Conservation (phyloP, 2,888 invertebrate genomes). For the Drosophila incognita region DNA sequence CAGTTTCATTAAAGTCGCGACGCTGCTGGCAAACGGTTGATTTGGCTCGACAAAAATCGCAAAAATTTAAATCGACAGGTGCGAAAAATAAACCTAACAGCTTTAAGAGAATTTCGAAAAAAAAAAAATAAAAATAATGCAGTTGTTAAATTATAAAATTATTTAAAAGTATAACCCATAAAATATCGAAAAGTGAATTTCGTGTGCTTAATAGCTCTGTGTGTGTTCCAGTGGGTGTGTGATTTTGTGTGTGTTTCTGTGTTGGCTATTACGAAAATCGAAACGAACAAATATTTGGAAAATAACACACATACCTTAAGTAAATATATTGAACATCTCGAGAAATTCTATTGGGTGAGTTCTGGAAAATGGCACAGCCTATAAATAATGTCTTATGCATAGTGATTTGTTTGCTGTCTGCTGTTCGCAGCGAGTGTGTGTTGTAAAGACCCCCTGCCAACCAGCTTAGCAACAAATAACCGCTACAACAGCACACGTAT, state of each 20-base stretch:
- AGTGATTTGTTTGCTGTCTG: slow-evolving; percentile 39
- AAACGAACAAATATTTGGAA: slow-evolving; percentile 58
- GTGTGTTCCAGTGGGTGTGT: slow-evolving; percentile 2
- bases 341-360: slow-evolving; percentile 65
- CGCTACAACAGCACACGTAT: slow-evolving; percentile 1
- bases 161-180: slow-evolving; percentile 18
- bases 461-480: neutral
- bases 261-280: slow-evolving; percentile 46
- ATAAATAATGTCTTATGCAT: slow-evolving; percentile 60
- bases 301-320: slow-evolving; percentile 38
- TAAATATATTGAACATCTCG: slow-evolving; percentile 48
- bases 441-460: slow-evolving; percentile 12
- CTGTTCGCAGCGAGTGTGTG: slow-evolving; percentile 5
- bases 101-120: slow-evolving; percentile 21
- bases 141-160: slow-evolving; percentile 29
- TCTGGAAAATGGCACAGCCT: slow-evolving; percentile 46
- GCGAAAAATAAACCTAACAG: slow-evolving; percentile 25
- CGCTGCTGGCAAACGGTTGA: slow-evolving; percentile 72
- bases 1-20: slow-evolving; percentile 77
- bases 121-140: slow-evolving; percentile 33
- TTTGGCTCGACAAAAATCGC: slow-evolving; percentile 13
- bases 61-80: slow-evolving; percentile 24
- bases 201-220: slow-evolving; percentile 20
- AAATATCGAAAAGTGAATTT: slow-evolving; percentile 37
- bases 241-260: slow-evolving; percentile 8